Percentiles rank a stretch among this genome's conserved stretches.
Conservation (phyloP, 2,888 invertebrate species). For the Lasioglossum vierecki region DNA sequence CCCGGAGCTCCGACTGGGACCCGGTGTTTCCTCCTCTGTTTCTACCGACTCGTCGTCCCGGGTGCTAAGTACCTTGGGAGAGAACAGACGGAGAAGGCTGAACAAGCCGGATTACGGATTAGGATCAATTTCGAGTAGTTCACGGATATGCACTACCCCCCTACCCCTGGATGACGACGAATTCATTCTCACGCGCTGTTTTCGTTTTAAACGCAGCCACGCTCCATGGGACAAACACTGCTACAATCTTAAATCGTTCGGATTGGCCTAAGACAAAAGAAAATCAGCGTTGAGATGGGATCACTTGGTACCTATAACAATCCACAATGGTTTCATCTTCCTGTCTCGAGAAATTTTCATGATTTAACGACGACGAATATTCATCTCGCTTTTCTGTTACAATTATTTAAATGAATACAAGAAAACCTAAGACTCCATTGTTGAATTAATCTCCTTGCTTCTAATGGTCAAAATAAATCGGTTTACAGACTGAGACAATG, state of each 20-base stretch:
- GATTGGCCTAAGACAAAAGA: background rate
- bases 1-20: slow-evolving; percentile 26
- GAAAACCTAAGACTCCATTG: background rate
- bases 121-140: slow-evolving; percentile 82
- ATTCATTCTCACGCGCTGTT: slow-evolving; percentile 53
- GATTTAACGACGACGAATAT: background rate
- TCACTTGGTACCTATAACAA: background rate
- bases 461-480: background rate
- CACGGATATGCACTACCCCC: slow-evolving; percentile 79
- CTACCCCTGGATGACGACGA: slow-evolving; percentile 18
- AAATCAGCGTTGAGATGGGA: background rate
- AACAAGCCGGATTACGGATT: slow-evolving; percentile 82
- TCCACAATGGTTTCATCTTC: background rate
- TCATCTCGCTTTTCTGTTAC: background rate
- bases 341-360: background rate
- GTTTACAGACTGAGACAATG: background rate
- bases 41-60: slow-evolving; percentile 59
- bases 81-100: slow-evolving; percentile 80
- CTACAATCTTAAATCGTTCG: background rate
- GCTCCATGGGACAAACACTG: slow-evolving; percentile 29
- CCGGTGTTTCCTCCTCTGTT: slow-evolving; percentile 42
- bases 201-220: slow-evolving; percentile 57
- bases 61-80: slow-evolving; percentile 79
- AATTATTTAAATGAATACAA: background rate
- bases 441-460: background rate